Conservation (phyloP, 23 tunicate genomes). For the Halocynthia roretzi region DNA sequence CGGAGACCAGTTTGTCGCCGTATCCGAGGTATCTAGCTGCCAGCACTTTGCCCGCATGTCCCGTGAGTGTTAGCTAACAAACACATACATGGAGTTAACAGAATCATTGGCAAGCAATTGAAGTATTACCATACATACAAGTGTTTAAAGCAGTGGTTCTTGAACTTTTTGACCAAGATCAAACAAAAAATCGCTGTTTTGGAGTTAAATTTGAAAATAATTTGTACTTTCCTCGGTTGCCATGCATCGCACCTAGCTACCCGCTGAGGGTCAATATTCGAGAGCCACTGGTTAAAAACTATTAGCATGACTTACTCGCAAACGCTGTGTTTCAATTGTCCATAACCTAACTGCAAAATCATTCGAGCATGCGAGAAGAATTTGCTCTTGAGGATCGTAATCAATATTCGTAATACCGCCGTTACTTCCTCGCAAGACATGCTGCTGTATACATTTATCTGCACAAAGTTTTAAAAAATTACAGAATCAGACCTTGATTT, state of each 20-base stretch:
- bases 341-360: slow-evolving; percentile 72
- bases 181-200: too few species aligned
- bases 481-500: too few species aligned
- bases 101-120: not conserved
- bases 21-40: slow-evolving; percentile 50
- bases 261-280: too few species aligned
- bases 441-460: slow-evolving; percentile 62
- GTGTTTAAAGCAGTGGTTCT: too few species aligned
- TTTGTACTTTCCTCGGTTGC: too few species aligned
- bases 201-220: too few species aligned
- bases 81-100: not conserved
- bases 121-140: too few species aligned
- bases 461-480: not conserved
- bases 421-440: slow-evolving; percentile 76
- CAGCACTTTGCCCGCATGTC: slow-evolving; percentile 65
- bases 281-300: not conserved
- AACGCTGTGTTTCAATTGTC: slow-evolving; percentile 44
- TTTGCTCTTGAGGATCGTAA: slow-evolving; percentile 66
- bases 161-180: too few species aligned
- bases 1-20: slow-evolving; percentile 48
- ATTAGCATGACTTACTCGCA: slow-evolving; percentile 31
- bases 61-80: slow-evolving; percentile 53
- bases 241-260: too few species aligned
- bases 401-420: slow-evolving; percentile 79
- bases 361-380: slow-evolving; percentile 59